Conservation (phyloP, 1,140 invertebrate genomes). For the Euglossa dilemma region DNA sequence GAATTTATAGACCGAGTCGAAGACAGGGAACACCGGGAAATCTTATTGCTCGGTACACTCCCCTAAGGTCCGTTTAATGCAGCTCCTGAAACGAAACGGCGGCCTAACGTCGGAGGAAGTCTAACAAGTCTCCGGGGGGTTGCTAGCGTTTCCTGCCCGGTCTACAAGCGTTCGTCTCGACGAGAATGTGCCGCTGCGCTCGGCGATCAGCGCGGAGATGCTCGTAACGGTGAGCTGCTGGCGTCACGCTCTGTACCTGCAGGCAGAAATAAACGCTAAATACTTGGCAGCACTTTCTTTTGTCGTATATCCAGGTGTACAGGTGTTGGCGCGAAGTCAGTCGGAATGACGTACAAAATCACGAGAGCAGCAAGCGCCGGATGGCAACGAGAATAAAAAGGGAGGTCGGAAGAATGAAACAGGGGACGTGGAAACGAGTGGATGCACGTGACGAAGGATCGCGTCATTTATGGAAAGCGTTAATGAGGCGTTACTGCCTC, state of each 20-base stretch:
- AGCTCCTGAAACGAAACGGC: neutral
- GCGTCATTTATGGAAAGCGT: constrained; percentile 66
- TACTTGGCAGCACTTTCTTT: neutral
- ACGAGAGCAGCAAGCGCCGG: too few species aligned
- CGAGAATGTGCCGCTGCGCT: neutral
- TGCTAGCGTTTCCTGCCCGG: neutral
- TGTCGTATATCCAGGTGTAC: neutral
- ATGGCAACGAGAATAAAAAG: neutral
- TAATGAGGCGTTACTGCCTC: constrained; percentile 71
- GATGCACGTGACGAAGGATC: constrained; percentile 64
- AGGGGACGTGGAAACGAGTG: constrained; percentile 50
- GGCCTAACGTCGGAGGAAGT: neutral
- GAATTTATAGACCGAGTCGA: neutral
- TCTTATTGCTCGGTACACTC: neutral
- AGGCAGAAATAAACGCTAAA: neutral
- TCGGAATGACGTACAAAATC: neutral
- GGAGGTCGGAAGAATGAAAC: constrained; percentile 14
- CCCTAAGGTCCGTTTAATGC: neutral
- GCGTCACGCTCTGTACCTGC: neutral
- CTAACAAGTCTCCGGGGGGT: neutral
- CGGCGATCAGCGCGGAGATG: neutral
- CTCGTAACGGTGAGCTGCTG: neutral
- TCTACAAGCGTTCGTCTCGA: neutral
- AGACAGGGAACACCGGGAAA: neutral
- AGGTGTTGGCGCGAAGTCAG: neutral